Evolutionary conservation across 2,888 invertebrate species (phyloP).

Genomic region (Dilophus febrilis): DNA sequence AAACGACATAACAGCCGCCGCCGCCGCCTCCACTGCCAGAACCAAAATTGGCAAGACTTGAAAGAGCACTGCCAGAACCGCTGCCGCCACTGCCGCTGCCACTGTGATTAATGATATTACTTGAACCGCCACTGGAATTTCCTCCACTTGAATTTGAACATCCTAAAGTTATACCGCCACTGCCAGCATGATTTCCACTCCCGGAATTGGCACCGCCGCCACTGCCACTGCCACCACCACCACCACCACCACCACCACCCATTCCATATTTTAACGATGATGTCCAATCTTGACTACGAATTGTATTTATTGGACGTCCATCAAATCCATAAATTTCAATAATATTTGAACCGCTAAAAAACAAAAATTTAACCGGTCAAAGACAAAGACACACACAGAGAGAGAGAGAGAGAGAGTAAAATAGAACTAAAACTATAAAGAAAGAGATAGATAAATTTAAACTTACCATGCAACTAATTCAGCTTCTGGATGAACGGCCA

Average conservation of each 20-base stretch:
- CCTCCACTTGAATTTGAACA: too few species aligned
- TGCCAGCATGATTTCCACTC: slow-evolving; percentile 76
- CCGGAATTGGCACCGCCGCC: too few species aligned
- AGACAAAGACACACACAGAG: slow-evolving; percentile 1
- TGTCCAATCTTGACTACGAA: slow-evolving; percentile 85
- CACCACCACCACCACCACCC: slow-evolving; percentile 72
- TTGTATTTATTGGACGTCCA: slow-evolving; percentile 56
- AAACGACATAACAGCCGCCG: slow-evolving; percentile 48
- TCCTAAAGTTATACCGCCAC: too few species aligned
- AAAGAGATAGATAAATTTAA: too few species aligned
- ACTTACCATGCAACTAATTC: slow-evolving; percentile 70
- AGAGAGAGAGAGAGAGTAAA: slow-evolving; percentile 6
- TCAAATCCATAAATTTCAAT: slow-evolving; percentile 60
- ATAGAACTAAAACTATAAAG: slow-evolving; percentile 4
- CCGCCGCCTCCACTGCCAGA: too few species aligned
- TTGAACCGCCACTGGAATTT: slow-evolving; percentile 62
- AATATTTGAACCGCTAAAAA: slow-evolving; percentile 56
- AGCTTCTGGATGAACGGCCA: slow-evolving; percentile 65
- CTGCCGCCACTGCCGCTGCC: too few species aligned
- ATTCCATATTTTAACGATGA: slow-evolving; percentile 74
- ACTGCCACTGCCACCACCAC: too few species aligned
- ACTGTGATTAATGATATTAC: too few species aligned
- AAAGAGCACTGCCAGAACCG: too few species aligned
- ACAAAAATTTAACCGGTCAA: slow-evolving; percentile 7
- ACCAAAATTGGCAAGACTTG: too few species aligned